Conservation (phyloP, 2,888 invertebrate genomes). For the Oligia strigilis region DNA sequence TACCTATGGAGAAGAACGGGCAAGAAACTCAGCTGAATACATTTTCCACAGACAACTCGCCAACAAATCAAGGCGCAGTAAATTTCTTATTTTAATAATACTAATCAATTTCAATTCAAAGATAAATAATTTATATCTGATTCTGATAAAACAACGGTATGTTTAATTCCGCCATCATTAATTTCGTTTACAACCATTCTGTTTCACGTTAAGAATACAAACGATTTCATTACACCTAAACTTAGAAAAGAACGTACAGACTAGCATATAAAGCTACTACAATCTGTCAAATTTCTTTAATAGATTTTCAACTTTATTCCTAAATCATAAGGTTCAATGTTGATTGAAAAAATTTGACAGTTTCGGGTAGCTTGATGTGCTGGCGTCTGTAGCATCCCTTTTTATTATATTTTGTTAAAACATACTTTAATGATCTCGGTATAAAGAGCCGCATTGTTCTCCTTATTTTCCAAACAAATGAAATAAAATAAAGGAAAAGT, state of each 20-base stretch:
- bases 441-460: conserved; percentile 20
- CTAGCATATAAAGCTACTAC: too few relatives aligned
- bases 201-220: conserved; percentile 30
- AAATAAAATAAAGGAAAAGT: conserved; percentile 40
- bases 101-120: neutral
- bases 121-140: neutral
- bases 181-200: conserved; percentile 12
- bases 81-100: neutral
- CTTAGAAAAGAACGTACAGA: too few relatives aligned
- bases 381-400: conserved; percentile 10
- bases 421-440: conserved; percentile 58
- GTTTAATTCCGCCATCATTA: conserved; percentile 9
- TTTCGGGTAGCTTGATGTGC: too few relatives aligned
- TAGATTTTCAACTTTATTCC: too few relatives aligned
- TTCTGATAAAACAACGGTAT: neutral
- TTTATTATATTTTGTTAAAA: conserved; percentile 59
- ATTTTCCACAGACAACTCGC: too few relatives aligned
- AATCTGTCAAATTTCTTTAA: too few relatives aligned
- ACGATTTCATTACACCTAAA: conserved; percentile 27
- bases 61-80: too few relatives aligned
- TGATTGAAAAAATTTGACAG: too few relatives aligned
- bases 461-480: conserved; percentile 58
- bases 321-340: too few relatives aligned
- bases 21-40: too few relatives aligned
- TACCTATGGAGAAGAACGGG: too few relatives aligned